Conservation (phyloP, 2,113 vertebrate species). For the Lophochroa leadbeateri region DNA sequence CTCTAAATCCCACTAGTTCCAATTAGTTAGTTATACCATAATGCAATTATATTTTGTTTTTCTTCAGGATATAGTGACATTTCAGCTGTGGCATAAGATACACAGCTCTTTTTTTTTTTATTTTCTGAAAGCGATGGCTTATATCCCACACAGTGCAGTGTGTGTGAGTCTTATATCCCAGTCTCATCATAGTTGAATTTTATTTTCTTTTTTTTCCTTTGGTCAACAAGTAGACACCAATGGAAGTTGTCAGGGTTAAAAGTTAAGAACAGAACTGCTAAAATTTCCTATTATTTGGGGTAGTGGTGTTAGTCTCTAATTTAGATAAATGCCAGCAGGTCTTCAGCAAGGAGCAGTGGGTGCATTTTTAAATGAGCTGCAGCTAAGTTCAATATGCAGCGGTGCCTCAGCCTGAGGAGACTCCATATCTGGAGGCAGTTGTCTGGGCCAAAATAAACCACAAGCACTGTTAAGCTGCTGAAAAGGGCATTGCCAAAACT, state of each 20-base stretch:
- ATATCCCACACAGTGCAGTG: not conserved
- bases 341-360: not conserved
- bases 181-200: not conserved
- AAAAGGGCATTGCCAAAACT: not conserved
- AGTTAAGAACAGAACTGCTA: not conserved
- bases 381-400: not conserved
- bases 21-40: not conserved
- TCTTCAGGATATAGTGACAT: not conserved
- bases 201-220: not conserved
- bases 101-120: not conserved
- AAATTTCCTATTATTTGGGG: not conserved
- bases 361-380: not conserved
- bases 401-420: not conserved
- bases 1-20: not conserved
- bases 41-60: not conserved
- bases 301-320: not conserved
- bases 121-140: not conserved
- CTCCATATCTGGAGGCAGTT: not conserved
- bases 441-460: not conserved
- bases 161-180: not conserved
- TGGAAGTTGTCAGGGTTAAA: not conserved
- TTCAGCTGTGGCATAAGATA: not conserved
- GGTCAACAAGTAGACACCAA: not conserved
- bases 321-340: not conserved
- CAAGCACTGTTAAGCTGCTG: not conserved